Conservation (phyloP, 1,140 invertebrate species). For the Anoplophora glabripennis region DNA sequence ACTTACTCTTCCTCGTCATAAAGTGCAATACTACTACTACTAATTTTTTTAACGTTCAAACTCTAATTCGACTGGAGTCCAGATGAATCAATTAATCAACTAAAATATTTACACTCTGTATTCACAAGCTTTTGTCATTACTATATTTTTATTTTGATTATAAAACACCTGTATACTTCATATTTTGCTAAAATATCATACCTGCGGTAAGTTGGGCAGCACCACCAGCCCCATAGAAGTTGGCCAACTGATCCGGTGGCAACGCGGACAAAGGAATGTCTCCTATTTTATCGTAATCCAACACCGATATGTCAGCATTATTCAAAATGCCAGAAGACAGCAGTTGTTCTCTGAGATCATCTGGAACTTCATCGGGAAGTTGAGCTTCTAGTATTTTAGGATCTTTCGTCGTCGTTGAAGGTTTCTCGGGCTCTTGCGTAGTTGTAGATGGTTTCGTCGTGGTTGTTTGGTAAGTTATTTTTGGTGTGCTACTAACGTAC, state of each 20-base stretch:
- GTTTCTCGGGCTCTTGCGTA: conserved; percentile 42
- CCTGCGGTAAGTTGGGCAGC: conserved; percentile 56
- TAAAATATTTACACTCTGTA: no score
- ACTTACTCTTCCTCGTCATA: no score
- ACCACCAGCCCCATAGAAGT: conserved; percentile 76
- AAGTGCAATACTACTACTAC: no score
- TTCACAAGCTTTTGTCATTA: no score
- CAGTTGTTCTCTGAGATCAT: conserved; percentile 77
- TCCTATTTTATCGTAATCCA: conserved; percentile 85
- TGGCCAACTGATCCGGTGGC: conserved; percentile 80
- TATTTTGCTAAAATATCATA: not conserved
- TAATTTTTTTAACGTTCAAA: no score
- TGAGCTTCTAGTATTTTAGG: conserved; percentile 56
- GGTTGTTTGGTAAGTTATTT: conserved; percentile 27
- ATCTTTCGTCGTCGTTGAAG: conserved; percentile 48
- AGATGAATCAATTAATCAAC: no score
- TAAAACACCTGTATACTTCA: no score
- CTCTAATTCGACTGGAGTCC: no score
- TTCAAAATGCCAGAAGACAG: conserved; percentile 80
- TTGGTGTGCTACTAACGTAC: conserved; percentile 34
- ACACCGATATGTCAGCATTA: conserved; percentile 80
- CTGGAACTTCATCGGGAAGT: conserved; percentile 82
- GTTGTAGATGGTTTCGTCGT: conserved; percentile 44
- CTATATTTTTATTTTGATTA: no score
- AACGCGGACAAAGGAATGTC: conserved; percentile 78